Evolutionary conservation across 2,888 invertebrate genomes (phyloP).

Genomic region (Lissocephala sabroskyi): DNA sequence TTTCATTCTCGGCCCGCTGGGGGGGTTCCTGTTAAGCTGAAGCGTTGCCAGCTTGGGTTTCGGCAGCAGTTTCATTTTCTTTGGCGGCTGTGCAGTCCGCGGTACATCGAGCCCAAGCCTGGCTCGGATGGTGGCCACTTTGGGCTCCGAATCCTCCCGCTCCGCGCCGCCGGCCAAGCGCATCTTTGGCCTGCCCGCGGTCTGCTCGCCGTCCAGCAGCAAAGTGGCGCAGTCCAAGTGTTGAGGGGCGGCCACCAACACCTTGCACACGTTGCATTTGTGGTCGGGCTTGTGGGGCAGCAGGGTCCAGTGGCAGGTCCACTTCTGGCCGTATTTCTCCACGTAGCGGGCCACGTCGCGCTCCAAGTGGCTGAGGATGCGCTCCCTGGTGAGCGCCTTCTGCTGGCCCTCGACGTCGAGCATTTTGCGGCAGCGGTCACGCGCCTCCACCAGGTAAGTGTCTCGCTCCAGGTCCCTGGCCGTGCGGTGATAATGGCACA

Average conservation of each 20-base stretch:
- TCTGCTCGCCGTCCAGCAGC: too few species aligned
- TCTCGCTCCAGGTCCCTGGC: constrained; percentile 3
- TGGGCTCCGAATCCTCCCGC: too few species aligned
- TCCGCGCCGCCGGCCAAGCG: too few species aligned
- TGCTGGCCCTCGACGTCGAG: constrained; percentile 4
- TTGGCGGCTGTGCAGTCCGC: too few species aligned
- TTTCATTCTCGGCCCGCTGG: too few species aligned
- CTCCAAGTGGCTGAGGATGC: constrained; percentile 10
- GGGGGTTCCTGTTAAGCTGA: too few species aligned
- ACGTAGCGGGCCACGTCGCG: constrained; percentile 12
- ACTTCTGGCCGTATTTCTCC: constrained; percentile 6
- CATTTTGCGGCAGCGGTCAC: constrained; percentile 14
- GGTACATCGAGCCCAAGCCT: too few species aligned
- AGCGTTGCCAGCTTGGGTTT: too few species aligned
- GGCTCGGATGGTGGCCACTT: too few species aligned
- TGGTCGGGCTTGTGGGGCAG: not conserved
- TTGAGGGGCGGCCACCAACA: not conserved
- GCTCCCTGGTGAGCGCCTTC: constrained; percentile 8
- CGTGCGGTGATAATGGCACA: constrained; percentile 11
- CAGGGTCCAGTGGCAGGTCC: constrained; percentile 7
- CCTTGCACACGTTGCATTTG: not conserved
- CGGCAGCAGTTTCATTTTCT: too few species aligned
- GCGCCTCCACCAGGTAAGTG: constrained; percentile 4
- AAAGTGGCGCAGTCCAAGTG: too few species aligned
- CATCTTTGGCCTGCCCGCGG: too few species aligned